Base-by-base conservation (phyloP, 1,140 invertebrate species). In the Lordiphosa mommai region DNA sequence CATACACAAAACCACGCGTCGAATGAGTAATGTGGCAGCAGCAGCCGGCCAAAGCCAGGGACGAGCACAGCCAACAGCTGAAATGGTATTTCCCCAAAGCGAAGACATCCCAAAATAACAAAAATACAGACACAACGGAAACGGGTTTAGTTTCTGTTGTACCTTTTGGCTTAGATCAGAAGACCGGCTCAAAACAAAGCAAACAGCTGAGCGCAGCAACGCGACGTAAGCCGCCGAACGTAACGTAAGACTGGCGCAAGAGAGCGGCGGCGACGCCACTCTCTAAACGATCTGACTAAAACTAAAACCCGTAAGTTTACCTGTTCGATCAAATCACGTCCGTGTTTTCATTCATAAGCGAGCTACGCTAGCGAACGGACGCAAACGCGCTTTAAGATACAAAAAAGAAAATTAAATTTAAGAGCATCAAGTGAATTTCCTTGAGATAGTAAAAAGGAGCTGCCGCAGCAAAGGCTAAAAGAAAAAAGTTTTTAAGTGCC, bases 311-410 rank as follows among this genome's bases (percentile, higher is more conserved):
- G 60, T 76, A 76, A 64, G 61, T 86, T 64, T 77, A 86, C 76
- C 66, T 77, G 63, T 38, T 57, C 55, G 44, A 70, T 65, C 40
- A 58, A 51, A 51, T 43, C 40, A 58, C 61, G 57, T 69, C 69
- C 61, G 63, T 63, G 71, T 65, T 70, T 88, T 72, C 64, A 88
- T 88, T 88, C 73, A 86, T 67, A 77, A 85, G 77, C 68, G 86
- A 86, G 67, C 72, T 77, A 73, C 68, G 79, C 71, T 71, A 69
- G 66, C 74, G 74, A 87, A 66, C 72, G 58, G 74, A 69, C 72
- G 74, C 60, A 67, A 60, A 53, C 71, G 61, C 58, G 66, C 51
- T 72, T 65, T 13, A 47, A 32, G 38, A 57, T 61, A 74, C 33
- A 55, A 20, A 41, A 52, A 51, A 13, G 6, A 17, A 27, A 48